These are phyloP conservation scores for Eutolmus rufibarbis DNA, from an alignment of 2,888 invertebrate species.

Conservation along the genomic window DNA sequence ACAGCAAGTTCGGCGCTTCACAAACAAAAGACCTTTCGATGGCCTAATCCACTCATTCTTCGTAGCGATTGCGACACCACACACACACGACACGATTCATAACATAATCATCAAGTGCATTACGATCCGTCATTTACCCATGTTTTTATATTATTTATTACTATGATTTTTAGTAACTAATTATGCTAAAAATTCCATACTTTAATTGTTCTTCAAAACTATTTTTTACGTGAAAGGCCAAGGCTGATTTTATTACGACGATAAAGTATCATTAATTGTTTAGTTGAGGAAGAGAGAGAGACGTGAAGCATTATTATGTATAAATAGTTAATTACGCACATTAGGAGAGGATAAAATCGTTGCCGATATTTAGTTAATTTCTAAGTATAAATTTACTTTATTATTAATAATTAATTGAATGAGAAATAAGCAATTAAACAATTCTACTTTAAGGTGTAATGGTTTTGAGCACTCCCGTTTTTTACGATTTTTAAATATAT, in stretches of 20 bases:
- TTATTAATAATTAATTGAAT: slow-evolving; percentile 20
- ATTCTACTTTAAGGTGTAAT: slow-evolving; percentile 17
- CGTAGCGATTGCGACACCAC: background rate
- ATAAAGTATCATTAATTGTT: slow-evolving; percentile 16
- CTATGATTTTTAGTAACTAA: slow-evolving; percentile 18
- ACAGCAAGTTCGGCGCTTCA: background rate
- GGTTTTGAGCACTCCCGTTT: slow-evolving; percentile 32
- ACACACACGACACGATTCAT: background rate
- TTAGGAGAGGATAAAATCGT: background rate
- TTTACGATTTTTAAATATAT: slow-evolving; percentile 34
- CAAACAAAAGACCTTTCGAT: background rate
- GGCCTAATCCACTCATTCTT: background rate
- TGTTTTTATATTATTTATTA: slow-evolving; percentile 18
- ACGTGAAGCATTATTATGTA: slow-evolving; percentile 13
- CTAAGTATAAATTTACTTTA: slow-evolving; percentile 2
- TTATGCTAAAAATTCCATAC: slow-evolving; percentile 31
- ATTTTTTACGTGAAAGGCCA: slow-evolving; percentile 32
- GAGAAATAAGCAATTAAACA: slow-evolving; percentile 8
- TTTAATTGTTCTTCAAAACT: slow-evolving; percentile 13
- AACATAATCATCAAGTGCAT: slow-evolving; percentile 19
- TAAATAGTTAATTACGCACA: slow-evolving; percentile 29
- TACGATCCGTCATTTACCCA: background rate
- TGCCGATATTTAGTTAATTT: slow-evolving; percentile 24
- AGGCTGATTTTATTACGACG: slow-evolving; percentile 26
- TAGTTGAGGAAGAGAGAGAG: background rate